These are phyloP conservation scores for Sisyra terminalis DNA, from an alignment of 2,888 invertebrate species.

Conservation along the genomic window DNA sequence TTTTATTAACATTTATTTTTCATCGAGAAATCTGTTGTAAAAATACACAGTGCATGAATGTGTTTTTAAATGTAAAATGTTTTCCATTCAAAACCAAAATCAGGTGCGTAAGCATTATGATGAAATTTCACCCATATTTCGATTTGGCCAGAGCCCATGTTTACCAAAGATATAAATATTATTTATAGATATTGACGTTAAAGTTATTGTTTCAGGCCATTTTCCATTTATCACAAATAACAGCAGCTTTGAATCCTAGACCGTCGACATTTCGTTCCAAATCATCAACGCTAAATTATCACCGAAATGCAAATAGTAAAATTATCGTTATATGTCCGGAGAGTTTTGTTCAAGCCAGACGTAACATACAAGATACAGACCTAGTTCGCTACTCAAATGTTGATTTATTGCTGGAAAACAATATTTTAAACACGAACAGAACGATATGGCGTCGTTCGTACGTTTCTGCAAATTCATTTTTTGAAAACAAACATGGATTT, in stretches of 20 bases:
- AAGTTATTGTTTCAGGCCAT: conserved; percentile 20
- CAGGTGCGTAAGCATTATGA: conserved; percentile 22
- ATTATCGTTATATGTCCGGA: conserved; percentile 23
- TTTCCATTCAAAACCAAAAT: conserved; percentile 31
- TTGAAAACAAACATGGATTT: conserved; percentile 29
- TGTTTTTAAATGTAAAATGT: conserved; percentile 20
- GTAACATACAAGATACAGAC: conserved; percentile 14
- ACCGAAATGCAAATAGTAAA: conserved; percentile 17
- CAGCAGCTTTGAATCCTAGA: conserved; percentile 25
- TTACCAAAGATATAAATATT: too few species aligned
- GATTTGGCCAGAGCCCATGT: too few species aligned
- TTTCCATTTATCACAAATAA: conserved; percentile 27
- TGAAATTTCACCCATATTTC: conserved; percentile 4
- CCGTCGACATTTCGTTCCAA: conserved; percentile 24
- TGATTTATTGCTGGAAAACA: conserved; percentile 19
- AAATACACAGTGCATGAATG: conserved; percentile 3
- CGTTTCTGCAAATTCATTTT: conserved; percentile 25
- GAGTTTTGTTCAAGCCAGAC: conserved; percentile 28
- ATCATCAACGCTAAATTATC: conserved; percentile 10
- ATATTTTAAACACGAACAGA: conserved; percentile 17
- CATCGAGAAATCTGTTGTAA: conserved; percentile 2
- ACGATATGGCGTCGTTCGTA: conserved; percentile 23
- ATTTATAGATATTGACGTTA: conserved; percentile 7
- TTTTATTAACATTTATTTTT: background rate
- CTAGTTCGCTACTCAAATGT: conserved; percentile 22